phyloP scores from a whole-genome alignment of 2,888 invertebrate genomes.

The Muscina levida region DNA sequence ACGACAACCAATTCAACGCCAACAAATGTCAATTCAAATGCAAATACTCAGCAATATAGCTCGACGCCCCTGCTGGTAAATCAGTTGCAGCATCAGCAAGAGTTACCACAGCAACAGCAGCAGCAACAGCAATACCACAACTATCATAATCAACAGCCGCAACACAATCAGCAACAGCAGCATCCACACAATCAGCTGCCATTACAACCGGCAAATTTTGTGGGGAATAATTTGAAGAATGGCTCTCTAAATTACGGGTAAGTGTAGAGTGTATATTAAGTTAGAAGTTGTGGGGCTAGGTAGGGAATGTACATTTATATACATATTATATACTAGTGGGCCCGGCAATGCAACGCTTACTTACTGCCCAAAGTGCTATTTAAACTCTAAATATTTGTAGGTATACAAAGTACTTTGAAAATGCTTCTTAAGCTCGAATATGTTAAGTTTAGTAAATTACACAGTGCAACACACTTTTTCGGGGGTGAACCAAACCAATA shows the following conservation, averaged over 20 bases:
- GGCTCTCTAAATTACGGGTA: slow-evolving; percentile 72
- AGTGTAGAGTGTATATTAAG: too few relatives aligned
- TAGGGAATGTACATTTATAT: too few relatives aligned
- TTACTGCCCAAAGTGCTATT: too few relatives aligned
- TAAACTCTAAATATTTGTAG: too few relatives aligned
- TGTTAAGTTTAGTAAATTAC: too few relatives aligned
- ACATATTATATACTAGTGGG: too few relatives aligned
- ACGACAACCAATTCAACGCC: slow-evolving; percentile 57
- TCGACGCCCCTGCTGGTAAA: slow-evolving; percentile 65
- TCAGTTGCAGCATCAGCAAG: slow-evolving; percentile 30
- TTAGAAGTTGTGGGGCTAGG: too few relatives aligned
- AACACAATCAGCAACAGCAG: slow-evolving; percentile 51
- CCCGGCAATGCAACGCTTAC: too few relatives aligned
- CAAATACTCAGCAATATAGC: slow-evolving; percentile 69
- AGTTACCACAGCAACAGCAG: slow-evolving; percentile 8
- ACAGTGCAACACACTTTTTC: too few relatives aligned
- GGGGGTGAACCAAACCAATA: too few relatives aligned
- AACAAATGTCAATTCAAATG: slow-evolving; percentile 67
- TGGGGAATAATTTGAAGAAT: slow-evolving; percentile 74
- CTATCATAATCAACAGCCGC: slow-evolving; percentile 63
- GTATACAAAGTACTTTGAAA: too few relatives aligned
- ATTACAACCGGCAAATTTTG: slow-evolving; percentile 69
- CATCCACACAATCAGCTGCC: slow-evolving; percentile 63
- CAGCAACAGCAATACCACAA: slow-evolving; percentile 36
- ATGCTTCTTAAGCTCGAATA: too few relatives aligned